These are phyloP conservation scores for Argyra leucocephala DNA, from an alignment of 2,888 invertebrate species.

Conservation along the genomic window DNA sequence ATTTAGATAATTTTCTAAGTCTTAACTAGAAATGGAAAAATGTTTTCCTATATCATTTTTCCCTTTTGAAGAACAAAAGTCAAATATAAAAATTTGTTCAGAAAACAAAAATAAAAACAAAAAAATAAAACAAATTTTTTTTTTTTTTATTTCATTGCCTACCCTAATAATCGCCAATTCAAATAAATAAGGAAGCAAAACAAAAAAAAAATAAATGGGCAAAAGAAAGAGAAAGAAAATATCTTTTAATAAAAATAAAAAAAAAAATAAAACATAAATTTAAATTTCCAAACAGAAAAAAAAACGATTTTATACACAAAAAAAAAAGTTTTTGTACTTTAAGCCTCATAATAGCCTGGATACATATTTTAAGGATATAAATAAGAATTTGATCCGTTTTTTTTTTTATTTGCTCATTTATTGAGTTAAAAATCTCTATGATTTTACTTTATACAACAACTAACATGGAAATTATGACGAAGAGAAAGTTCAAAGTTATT, in stretches of 20 bases:
- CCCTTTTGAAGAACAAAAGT: too few species aligned
- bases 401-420: neutral
- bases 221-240: neutral
- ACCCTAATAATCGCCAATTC: conserved; percentile 6
- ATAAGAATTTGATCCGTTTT: neutral
- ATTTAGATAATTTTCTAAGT: too few species aligned
- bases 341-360: neutral
- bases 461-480: too few species aligned
- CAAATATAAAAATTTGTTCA: too few species aligned
- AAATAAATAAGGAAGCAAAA: neutral
- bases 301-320: neutral
- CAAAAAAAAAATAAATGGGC: too few species aligned
- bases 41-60: too few species aligned
- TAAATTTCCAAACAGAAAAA: neutral
- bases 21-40: too few species aligned
- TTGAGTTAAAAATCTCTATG: too few species aligned
- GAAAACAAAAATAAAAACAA: neutral
- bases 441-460: too few species aligned
- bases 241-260: neutral
- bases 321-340: neutral
- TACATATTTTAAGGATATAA: conserved; percentile 1
- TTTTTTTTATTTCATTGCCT: conserved; percentile 1
- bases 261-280: neutral
- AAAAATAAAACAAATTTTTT: neutral
- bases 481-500: too few species aligned